Evolutionary conservation across 2,113 vertebrate genomes (phyloP).

Genomic region (Larimichthys polyactis): DNA sequence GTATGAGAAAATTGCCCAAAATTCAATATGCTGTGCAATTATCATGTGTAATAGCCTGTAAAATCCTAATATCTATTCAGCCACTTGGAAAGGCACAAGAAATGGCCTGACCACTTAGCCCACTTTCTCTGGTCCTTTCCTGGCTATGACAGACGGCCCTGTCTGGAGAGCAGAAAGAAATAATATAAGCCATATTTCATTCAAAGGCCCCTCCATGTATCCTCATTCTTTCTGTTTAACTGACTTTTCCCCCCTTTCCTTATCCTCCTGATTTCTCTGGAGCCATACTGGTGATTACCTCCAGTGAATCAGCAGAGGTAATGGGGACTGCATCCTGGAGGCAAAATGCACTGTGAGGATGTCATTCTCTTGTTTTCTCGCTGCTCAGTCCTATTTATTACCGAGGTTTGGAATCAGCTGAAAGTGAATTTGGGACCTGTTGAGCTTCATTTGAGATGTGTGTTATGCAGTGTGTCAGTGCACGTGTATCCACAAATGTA

Average conservation of each 20-base stretch:
- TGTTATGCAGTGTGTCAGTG: conserved; percentile 3
- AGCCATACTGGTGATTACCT: conserved; percentile 70
- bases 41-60: conserved; percentile 88
- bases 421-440: conserved; percentile 32
- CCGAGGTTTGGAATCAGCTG: neutral
- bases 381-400: conserved; percentile 9
- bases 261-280: conserved; percentile 60
- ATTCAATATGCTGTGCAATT: conserved; percentile 86
- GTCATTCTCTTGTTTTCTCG: conserved; percentile 40
- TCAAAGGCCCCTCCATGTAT: conserved; percentile 73
- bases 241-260: conserved; percentile 49
- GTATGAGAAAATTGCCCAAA: conserved; percentile 77
- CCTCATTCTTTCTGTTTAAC: conserved; percentile 79
- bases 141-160: conserved; percentile 83
- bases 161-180: conserved; percentile 80
- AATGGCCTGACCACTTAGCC: conserved; percentile 84
- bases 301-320: conserved; percentile 61
- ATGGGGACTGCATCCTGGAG: conserved; percentile 49
- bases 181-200: conserved; percentile 85
- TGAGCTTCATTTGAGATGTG: conserved; percentile 20
- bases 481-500: conserved; percentile 14
- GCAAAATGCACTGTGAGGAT: conserved; percentile 36
- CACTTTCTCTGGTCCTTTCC: conserved; percentile 78
- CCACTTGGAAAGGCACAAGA: conserved; percentile 83
- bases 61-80: conserved; percentile 87